Conservation (phyloP, 2,113 vertebrate genomes). For the Vanacampus margaritifer region DNA sequence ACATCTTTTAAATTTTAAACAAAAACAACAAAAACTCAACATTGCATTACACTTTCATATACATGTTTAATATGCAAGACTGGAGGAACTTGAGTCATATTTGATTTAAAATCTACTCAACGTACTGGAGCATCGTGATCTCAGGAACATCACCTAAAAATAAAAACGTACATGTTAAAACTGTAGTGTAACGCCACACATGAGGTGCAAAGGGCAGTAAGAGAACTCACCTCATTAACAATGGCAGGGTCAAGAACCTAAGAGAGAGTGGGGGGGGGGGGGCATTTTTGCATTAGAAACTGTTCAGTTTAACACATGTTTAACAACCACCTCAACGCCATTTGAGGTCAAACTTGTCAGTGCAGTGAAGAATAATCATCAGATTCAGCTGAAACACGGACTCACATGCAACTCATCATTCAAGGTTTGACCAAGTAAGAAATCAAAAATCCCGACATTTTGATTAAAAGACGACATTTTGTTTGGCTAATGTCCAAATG, state of each 20-base stretch:
- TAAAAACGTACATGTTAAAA: background rate
- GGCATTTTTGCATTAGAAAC: background rate
- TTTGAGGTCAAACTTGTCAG: slow-evolving; percentile 60
- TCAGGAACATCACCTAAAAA: background rate
- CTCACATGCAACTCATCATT: slow-evolving; percentile 75
- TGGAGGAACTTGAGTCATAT: too few species aligned
- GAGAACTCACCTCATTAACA: background rate
- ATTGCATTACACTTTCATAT: too few species aligned
- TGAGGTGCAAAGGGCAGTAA: background rate
- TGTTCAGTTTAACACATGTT: background rate
- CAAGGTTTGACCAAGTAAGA: slow-evolving; percentile 41
- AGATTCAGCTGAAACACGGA: slow-evolving; percentile 75
- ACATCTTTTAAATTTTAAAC: too few species aligned
- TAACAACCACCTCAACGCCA: too few species aligned
- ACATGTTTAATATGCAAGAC: too few species aligned
- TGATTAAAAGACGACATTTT: background rate
- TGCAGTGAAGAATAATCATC: slow-evolving; percentile 69
- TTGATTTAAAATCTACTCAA: background rate
- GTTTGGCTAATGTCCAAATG: background rate
- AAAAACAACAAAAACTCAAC: too few species aligned
- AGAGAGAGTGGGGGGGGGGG: too few species aligned
- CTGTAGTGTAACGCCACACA: background rate
- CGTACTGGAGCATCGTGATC: background rate
- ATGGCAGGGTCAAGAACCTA: background rate
- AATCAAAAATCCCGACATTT: too few species aligned